Evolutionary conservation across 2,113 vertebrate genomes (phyloP), one percentile per base, ranked within the genome.

Genomic region (Psettodes erumei): DNA sequence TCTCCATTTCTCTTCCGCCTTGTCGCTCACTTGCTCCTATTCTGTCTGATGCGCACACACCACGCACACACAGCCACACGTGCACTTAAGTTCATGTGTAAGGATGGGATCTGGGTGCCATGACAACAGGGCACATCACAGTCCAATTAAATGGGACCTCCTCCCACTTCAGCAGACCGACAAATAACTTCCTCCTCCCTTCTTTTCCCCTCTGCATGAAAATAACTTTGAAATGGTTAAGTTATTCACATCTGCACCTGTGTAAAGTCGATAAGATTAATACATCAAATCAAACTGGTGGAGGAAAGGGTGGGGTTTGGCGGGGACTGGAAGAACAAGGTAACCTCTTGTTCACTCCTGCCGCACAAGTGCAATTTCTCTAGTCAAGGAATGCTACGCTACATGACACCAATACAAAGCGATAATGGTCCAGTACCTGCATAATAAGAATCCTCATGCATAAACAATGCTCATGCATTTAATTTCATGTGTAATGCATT

Each of bases 81-180:
- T 32, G 42, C 48, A 71, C 59, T 54, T 54, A 83, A 42, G 60
- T 73, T 78, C 64, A 84, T 38, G 84, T 87, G 84, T 91, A 91
- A 84, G 85, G 86, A 90, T 81, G 70, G 77, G 75, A 88, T 90
- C 79, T 80, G 86, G 93, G 75, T 93, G 85, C 89, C 92, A 94
- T 93, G 94, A 93, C 93, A 93, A 95, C 93, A 75, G 69, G 75
- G 80, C 84, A 86, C 86, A 89, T 94, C 88, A 91, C 90, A 92
- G 93, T 93, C 90, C 92, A 93, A 93, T 93, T 92, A 93, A 92
- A 89, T 79, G 75, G 83, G 86, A 92, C 91, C 91, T 93, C 87
- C 92, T 92, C 90, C 89, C 90, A 85, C 91, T 93, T 94, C 88
- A 90, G 38, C 84, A 88, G 88, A 88, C 84, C 79, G 68, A 86